A percentile compares a stretch with the other conserved stretches of the same genome.
These are phyloP conservation scores for Ormyrus rosae DNA, from an alignment of 2,888 invertebrate species.

Conservation along the genomic window DNA sequence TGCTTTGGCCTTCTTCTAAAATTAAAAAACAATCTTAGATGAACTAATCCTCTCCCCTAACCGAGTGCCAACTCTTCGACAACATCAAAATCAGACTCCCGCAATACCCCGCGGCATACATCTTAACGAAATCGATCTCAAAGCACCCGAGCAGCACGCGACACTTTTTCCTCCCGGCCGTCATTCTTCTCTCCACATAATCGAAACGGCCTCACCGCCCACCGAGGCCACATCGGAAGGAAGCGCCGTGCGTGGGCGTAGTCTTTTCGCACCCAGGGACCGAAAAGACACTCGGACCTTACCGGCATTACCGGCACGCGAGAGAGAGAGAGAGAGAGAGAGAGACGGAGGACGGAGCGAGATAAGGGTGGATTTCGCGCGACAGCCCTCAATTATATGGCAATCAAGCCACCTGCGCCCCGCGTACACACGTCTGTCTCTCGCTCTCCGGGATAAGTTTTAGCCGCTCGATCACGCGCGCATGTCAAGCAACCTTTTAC, in stretches of 20 bases:
- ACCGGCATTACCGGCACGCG: conserved; percentile 32
- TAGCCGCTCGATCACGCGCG: conserved; percentile 21
- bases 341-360: neutral
- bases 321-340: conserved; percentile 3
- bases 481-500: conserved; percentile 4
- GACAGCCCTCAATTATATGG: conserved; percentile 42
- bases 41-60: too few species aligned
- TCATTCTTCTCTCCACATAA: too few species aligned
- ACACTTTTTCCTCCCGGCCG: too few species aligned
- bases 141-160: too few species aligned
- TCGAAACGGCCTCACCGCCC: neutral
- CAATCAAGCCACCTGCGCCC: conserved; percentile 49
- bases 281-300: conserved; percentile 30
- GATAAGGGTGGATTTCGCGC: conserved; percentile 25
- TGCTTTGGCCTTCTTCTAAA: too few species aligned
- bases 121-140: too few species aligned
- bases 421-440: neutral
- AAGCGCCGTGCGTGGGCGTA: neutral
- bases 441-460: neutral
- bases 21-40: too few species aligned
- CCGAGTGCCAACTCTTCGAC: too few species aligned
- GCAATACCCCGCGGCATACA: too few species aligned
- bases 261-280: neutral
- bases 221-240: neutral
- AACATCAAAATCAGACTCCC: too few species aligned